These are phyloP conservation scores for Cerastis rubricosa DNA, from an alignment of 2,888 invertebrate genomes.

Conservation along the genomic window DNA sequence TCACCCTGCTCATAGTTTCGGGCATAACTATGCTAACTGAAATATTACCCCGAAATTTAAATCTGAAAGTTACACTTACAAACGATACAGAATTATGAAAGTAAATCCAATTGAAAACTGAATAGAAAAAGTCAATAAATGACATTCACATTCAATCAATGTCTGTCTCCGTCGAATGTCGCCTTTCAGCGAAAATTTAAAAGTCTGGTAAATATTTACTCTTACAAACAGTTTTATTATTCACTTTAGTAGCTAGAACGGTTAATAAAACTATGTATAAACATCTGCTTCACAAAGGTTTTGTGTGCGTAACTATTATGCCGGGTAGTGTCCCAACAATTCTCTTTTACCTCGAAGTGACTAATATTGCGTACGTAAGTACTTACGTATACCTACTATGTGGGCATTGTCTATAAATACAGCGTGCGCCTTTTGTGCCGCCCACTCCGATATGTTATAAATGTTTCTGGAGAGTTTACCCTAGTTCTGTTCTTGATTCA, in stretches of 20 bases:
- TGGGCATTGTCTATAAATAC: constrained; percentile 72
- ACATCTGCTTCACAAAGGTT: constrained; percentile 66
- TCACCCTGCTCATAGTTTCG: constrained; percentile 4
- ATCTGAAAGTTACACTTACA: constrained; percentile 47
- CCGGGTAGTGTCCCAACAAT: constrained; percentile 54
- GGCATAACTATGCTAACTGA: constrained; percentile 16
- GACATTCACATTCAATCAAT: constrained; percentile 34
- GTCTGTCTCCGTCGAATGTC: constrained; percentile 12
- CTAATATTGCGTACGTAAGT: constrained; percentile 56
- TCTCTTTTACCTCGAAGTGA: constrained; percentile 66
- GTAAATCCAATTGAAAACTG: constrained; percentile 40
- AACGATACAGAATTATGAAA: constrained; percentile 37
- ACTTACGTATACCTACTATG: constrained; percentile 59
- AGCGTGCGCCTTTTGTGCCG: constrained; percentile 69
- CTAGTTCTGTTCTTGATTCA: constrained; percentile 70
- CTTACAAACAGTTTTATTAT: constrained; percentile 44
- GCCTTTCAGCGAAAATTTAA: constrained; percentile 33
- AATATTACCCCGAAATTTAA: constrained; percentile 28
- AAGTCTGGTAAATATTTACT: constrained; percentile 34
- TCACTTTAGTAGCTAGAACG: constrained; percentile 34
- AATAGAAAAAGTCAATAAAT: constrained; percentile 37
- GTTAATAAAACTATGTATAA: constrained; percentile 61
- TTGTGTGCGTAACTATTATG: constrained; percentile 57
- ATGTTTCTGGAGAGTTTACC: constrained; percentile 69
- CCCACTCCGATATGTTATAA: constrained; percentile 70